Conservation (phyloP, 2,888 invertebrate genomes). For the Drosophila fungiperda region DNA sequence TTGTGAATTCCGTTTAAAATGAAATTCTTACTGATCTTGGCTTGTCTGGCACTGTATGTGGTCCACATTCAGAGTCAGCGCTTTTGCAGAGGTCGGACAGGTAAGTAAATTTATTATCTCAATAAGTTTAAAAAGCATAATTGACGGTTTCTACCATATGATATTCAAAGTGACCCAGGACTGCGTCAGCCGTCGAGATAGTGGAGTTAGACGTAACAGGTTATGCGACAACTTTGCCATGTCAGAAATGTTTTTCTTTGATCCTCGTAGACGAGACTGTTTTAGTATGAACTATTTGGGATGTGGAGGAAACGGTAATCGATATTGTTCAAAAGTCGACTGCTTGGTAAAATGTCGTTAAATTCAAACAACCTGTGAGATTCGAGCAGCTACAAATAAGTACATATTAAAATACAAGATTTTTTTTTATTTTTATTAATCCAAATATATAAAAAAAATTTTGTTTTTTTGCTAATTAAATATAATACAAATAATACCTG, state of each 20-base stretch:
- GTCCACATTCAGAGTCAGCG: constrained; percentile 19
- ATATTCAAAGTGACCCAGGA: background rate
- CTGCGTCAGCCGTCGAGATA: constrained; percentile 9
- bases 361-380: background rate
- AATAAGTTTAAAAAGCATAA: background rate
- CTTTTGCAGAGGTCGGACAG: constrained; percentile 23
- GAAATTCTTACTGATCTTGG: constrained; percentile 30
- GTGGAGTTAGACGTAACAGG: background rate
- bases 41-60: constrained; percentile 26
- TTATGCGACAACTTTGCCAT: constrained; percentile 11
- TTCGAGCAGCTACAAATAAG: background rate
- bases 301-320: constrained; percentile 24
- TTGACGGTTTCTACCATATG: background rate
- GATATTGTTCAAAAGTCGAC: constrained; percentile 14
- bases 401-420: background rate
- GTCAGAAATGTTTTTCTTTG: constrained; percentile 20
- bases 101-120: constrained; percentile 2
- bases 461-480: background rate
- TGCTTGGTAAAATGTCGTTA: constrained; percentile 10
- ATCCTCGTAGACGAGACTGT: constrained; percentile 5
- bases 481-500: background rate
- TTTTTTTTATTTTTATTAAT: background rate
- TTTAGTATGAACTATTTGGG: constrained; percentile 9
- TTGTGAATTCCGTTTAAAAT: constrained; percentile 13
- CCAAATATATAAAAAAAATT: background rate